Evolutionary conservation across 2,113 vertebrate genomes (phyloP), one percentile per base, ranked within the genome.

Genomic region (Xerus inauris): DNA sequence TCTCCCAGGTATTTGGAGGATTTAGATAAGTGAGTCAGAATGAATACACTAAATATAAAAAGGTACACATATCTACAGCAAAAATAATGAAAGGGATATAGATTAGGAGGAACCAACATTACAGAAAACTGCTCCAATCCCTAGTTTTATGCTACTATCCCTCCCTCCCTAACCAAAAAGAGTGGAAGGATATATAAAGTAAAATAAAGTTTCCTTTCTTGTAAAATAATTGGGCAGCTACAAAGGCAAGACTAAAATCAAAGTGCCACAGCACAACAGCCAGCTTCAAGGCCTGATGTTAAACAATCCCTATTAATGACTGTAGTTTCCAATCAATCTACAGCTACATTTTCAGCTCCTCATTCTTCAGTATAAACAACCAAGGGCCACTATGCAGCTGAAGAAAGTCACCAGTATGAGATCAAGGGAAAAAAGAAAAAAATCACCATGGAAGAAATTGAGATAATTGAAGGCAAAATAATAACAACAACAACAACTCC

Each of bases 371-470:
- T 69, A 89, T 22, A 42, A 17, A 54, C 75, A 90, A 82, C 4
- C 14, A 64, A 93, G 35, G n/a, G 91, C 42, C 40, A 94, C 28
- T 0, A 0, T 8, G 19, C 40, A 95, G 80, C 54, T 71, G 59
- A 96, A 87, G 75, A 87, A 91, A 95, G 51, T 47, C n/a, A 89
- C 47, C 12, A 40, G 89, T 20, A 81, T 51, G n/a, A 91, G 57
- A 65, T 13, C 30, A 80, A 72, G 9, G 51, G 49, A 65, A 3
- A 28, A 26, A 4, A 94, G 47, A 8, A 45, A 80, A 76, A 57
- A 69, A 38, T 59, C n/a, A 89, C 16, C n/a, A 40, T 51, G 28
- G n/a, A 71, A n/a, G 17, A 94, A 86, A 76, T 1, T 90, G 42
- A 87, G 35, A 6, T 38, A 91, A 94, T 2, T 65, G 26, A 65